phyloP scores from a whole-genome alignment of 2,888 invertebrate genomes.

The Melipona bicolor region DNA sequence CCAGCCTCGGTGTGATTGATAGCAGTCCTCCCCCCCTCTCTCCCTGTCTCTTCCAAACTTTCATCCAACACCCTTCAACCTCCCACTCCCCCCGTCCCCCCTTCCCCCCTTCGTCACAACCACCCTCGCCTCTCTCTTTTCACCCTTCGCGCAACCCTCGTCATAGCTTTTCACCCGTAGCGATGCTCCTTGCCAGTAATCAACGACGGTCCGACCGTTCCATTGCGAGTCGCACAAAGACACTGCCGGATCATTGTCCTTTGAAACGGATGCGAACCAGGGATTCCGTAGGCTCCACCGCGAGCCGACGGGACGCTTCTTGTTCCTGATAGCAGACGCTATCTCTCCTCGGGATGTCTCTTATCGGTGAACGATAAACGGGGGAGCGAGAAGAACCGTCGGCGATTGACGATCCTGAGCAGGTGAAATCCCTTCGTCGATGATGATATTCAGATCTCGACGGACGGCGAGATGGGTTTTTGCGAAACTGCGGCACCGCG shows the following conservation, averaged over 20 bases:
- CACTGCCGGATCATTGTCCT: constrained; percentile 77
- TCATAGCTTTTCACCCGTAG: constrained; percentile 58
- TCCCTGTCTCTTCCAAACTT: constrained; percentile 57
- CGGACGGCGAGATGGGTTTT: constrained; percentile 1
- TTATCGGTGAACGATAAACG: constrained; percentile 58
- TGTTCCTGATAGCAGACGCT: constrained; percentile 52
- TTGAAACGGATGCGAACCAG: constrained; percentile 73
- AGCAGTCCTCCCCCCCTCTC: constrained; percentile 19
- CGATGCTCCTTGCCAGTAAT: constrained; percentile 75
- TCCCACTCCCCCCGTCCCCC: constrained; percentile 43
- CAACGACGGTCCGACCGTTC: constrained; percentile 78
- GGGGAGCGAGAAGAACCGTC: constrained; percentile 4
- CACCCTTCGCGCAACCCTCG: constrained; percentile 38
- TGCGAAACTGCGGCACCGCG: background rate
- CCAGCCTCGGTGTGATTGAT: constrained; percentile 28
- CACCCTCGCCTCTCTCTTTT: constrained; percentile 59
- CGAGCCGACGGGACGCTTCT: constrained; percentile 61
- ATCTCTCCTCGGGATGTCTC: constrained; percentile 52
- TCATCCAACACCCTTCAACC: constrained; percentile 70
- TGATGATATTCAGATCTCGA: constrained; percentile 32
- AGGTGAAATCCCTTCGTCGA: constrained; percentile 1
- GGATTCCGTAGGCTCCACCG: constrained; percentile 47
- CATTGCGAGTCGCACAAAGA: constrained; percentile 79
- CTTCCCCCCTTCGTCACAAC: background rate
- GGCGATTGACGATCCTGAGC: constrained; percentile 32